These are phyloP conservation scores for Sterrhoptilus dennistouni DNA, from an alignment of 2,113 vertebrate species.

Conservation along the genomic window DNA sequence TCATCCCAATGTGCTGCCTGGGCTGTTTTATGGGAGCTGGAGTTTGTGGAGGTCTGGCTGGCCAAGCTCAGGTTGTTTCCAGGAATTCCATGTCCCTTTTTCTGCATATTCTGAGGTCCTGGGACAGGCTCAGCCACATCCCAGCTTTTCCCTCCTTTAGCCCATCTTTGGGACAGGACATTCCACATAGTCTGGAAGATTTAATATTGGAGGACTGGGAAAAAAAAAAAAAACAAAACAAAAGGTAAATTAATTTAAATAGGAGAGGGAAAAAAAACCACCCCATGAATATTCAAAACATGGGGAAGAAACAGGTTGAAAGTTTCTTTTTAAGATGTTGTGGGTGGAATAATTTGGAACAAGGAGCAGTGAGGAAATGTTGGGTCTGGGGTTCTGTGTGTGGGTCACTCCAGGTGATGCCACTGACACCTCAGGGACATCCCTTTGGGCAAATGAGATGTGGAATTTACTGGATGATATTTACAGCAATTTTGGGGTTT, in stretches of 20 bases:
- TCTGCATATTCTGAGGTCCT: background rate
- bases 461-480: background rate
- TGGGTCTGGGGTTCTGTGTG: background rate
- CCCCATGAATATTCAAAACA: background rate
- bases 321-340: background rate
- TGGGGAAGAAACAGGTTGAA: background rate
- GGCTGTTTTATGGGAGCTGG: background rate
- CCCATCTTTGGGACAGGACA: fast-evolving
- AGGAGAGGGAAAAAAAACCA: fast-evolving
- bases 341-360: background rate
- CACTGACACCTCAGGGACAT: background rate
- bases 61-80: background rate
- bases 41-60: background rate
- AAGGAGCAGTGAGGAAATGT: background rate
- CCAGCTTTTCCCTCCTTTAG: background rate
- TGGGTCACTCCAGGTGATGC: fast-evolving
- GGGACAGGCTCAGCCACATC: background rate
- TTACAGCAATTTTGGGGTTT: background rate
- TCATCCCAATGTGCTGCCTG: background rate
- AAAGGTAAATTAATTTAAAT: background rate
- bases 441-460: background rate
- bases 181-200: fast-evolving
- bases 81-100: fast-evolving
- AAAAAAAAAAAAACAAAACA: no score
- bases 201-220: no score